Base-by-base conservation (phyloP, 2,113 vertebrate species). In the Electrona antarctica region DNA sequence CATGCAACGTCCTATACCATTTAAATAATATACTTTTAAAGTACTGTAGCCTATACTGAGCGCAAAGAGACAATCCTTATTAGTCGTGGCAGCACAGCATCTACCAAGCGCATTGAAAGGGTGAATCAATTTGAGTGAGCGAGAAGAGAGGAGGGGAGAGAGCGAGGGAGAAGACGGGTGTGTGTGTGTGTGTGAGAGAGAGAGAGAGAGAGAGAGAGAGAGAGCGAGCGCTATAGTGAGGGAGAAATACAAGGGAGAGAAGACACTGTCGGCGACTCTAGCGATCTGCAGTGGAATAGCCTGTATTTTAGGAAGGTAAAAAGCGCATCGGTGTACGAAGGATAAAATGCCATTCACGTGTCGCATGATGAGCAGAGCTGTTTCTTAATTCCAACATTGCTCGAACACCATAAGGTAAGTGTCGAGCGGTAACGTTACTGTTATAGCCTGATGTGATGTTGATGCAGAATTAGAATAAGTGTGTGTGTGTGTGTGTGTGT, bases 221-320 rank as follows among this genome's bases (percentile, higher is more conserved):
- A 51, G 49, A 80, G 71, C 60, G 80, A 33, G 59, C 59, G 67
- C 73, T 28, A 14, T 59, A 51, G 67, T 68, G 80, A 51, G 58
- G 72, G 51, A 77, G 73, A 67, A 50, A 62, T 58, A 56, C 49
- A 67, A 55, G 60, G 41, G 51, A 74, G 77, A 71, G 59, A 58
- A 72, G 80, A 80, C 85, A 73, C 74, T 82, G 82, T 85, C 88
- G 72, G 83, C 83, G 77, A 84, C 86, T 91, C 89, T 69, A 69
- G 74, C 52, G 55, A 13, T 66, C 21, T 84, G 91, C 90, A 89
- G 91, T 90, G 84, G 85, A 86, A 86, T 78, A 50, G 85, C 78
- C 80, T 80, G 73, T 66, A 80, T 91, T 75, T 73, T 48, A 71
- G 64, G 74, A 85, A 81, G 82, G 71, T 84, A 80, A 21, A 21